Evolutionary conservation across 1,140 invertebrate species (phyloP).

Genomic region (Globodera ellingtonae): DNA sequence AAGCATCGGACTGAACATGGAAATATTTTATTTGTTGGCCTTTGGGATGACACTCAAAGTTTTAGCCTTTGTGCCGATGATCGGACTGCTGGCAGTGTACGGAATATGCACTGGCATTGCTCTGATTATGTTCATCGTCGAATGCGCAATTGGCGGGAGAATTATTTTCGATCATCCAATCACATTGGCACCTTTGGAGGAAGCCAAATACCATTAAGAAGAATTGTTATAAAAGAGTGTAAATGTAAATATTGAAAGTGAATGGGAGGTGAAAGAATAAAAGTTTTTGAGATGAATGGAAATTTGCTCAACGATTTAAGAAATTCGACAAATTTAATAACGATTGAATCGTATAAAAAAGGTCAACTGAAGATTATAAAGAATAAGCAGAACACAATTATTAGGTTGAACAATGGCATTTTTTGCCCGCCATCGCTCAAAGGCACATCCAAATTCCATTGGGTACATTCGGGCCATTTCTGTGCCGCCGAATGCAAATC

Average conservation of each 20-base stretch:
- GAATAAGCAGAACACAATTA: not conserved
- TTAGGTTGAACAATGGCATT: not conserved
- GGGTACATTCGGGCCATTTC: constrained; percentile 24
- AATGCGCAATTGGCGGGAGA: not conserved
- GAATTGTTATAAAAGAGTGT: too few species aligned
- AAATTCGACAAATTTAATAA: too few species aligned
- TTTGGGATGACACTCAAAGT: not conserved
- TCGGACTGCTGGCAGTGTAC: not conserved
- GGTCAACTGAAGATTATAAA: not conserved
- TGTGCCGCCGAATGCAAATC: not conserved
- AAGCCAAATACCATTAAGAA: too few species aligned
- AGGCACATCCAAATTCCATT: constrained; percentile 13
- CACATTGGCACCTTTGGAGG: too few species aligned
- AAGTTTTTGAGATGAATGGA: not conserved
- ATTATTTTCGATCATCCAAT: too few species aligned
- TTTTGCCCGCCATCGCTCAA: not conserved
- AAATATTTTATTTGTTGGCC: not conserved
- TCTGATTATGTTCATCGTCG: not conserved
- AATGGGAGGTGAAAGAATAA: not conserved
- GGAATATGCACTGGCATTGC: not conserved
- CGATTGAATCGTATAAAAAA: not conserved
- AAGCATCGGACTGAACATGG: too few species aligned
- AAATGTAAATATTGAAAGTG: not conserved
- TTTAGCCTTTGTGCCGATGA: not conserved
- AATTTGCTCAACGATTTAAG: too few species aligned